Evolutionary conservation across 2,113 vertebrate species (phyloP).

Genomic region (Vimba vimba): DNA sequence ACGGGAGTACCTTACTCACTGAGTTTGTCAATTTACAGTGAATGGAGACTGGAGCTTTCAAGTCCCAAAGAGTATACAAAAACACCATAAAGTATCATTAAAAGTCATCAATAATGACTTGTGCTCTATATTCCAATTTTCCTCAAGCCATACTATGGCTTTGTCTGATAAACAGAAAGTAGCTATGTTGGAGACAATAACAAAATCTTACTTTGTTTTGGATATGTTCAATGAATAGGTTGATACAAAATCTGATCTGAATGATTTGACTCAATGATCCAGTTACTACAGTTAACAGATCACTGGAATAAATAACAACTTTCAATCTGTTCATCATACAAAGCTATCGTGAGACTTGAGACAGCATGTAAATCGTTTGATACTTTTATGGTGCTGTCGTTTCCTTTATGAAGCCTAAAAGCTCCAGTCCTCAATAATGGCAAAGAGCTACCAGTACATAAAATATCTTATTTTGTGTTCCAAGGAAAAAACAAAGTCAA

Average conservation of each 20-base stretch:
- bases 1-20: neutral
- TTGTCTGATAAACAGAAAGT: neutral
- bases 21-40: neutral
- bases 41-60: neutral
- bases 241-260: neutral
- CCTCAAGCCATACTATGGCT: neutral
- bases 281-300: neutral
- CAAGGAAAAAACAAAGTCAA: neutral
- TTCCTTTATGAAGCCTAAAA: neutral
- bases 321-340: neutral
- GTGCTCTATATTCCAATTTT: no score
- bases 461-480: neutral
- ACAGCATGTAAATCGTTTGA: neutral
- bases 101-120: neutral
- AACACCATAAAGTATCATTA: neutral
- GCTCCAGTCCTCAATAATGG: neutral
- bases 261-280: neutral
- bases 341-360: neutral
- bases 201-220: neutral
- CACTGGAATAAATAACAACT: neutral
- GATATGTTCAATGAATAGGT: neutral
- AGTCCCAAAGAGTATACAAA: neutral
- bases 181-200: neutral
- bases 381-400: neutral
- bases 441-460: neutral